phyloP scores from a whole-genome alignment of 2,888 invertebrate species.

The Sisyra nigra region DNA sequence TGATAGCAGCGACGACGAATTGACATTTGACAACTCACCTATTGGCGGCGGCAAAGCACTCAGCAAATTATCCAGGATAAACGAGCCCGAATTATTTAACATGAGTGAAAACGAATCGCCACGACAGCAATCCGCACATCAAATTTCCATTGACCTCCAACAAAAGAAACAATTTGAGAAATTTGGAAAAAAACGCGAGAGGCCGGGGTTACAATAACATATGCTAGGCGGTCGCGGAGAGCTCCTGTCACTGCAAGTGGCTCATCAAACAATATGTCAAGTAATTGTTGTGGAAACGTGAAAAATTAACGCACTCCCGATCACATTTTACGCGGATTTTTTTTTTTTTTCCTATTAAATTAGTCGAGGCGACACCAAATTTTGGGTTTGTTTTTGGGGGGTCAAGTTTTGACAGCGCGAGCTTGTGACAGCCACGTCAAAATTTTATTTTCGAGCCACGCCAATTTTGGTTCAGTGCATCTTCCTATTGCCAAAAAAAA shows the following conservation, averaged over 20 bases:
- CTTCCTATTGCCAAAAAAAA: too few species aligned
- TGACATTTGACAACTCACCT: slow-evolving; percentile 10
- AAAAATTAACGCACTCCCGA: slow-evolving; percentile 8
- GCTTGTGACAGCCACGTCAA: slow-evolving; percentile 8
- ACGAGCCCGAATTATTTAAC: slow-evolving; percentile 23
- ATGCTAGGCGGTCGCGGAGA: slow-evolving; percentile 7
- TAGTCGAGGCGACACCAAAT: too few species aligned
- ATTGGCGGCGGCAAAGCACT: slow-evolving; percentile 21
- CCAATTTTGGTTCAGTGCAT: background rate
- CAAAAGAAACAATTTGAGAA: slow-evolving; percentile 6
- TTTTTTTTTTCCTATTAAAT: background rate
- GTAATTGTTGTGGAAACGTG: slow-evolving; percentile 6
- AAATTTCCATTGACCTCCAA: slow-evolving; percentile 9
- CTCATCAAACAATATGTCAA: slow-evolving; percentile 1
- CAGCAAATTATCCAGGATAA: slow-evolving; percentile 24
- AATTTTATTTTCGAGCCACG: slow-evolving; percentile 1
- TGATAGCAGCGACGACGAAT: slow-evolving; percentile 4
- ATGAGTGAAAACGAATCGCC: slow-evolving; percentile 14
- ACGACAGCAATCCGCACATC: slow-evolving; percentile 9
- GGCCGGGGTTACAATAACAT: slow-evolving; percentile 7
- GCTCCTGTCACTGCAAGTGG: slow-evolving; percentile 3
- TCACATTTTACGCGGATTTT: slow-evolving; percentile 6
- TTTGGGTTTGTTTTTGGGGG: too few species aligned
- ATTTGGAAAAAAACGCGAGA: slow-evolving; percentile 7
- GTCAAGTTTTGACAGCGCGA: slow-evolving; percentile 1